These are phyloP conservation scores for Cosmia pyralina DNA, from an alignment of 2,888 invertebrate genomes.

Conservation along the genomic window DNA sequence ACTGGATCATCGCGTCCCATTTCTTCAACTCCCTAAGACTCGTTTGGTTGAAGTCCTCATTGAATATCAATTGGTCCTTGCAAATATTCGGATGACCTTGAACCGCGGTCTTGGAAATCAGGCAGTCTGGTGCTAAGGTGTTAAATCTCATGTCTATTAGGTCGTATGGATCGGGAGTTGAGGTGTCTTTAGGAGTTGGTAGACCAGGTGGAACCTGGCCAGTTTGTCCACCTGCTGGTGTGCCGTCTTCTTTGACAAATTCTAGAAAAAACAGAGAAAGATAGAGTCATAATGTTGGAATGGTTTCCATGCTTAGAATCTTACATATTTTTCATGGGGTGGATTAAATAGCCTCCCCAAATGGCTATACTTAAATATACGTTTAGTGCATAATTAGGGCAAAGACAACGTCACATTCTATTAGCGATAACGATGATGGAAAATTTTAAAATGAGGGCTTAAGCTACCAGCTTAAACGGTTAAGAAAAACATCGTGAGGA, in stretches of 20 bases:
- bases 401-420: neutral
- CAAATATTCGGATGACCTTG: slow-evolving; percentile 66
- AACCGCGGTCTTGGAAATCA: slow-evolving; percentile 24
- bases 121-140: neutral
- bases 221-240: neutral
- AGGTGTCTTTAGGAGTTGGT: neutral
- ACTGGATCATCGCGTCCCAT: slow-evolving; percentile 90
- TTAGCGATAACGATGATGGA: neutral
- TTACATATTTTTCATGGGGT: neutral
- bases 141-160: neutral
- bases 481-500: too few relatives aligned
- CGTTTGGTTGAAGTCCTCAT: slow-evolving; percentile 31
- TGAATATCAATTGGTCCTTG: slow-evolving; percentile 73
- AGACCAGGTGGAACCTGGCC: neutral
- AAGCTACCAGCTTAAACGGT: neutral
- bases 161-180: fast-evolving
- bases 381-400: neutral
- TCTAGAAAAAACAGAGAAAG: slow-evolving; percentile 63
- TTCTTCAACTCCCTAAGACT: slow-evolving; percentile 74
- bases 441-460: neutral
- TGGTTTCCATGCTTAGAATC: neutral
- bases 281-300: neutral
- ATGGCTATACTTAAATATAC: neutral
- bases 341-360: neutral
- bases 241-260: slow-evolving; percentile 73